phyloP scores from a whole-genome alignment of 2,797 vertebrate genomes.

The Spheniscus humboldti region DNA sequence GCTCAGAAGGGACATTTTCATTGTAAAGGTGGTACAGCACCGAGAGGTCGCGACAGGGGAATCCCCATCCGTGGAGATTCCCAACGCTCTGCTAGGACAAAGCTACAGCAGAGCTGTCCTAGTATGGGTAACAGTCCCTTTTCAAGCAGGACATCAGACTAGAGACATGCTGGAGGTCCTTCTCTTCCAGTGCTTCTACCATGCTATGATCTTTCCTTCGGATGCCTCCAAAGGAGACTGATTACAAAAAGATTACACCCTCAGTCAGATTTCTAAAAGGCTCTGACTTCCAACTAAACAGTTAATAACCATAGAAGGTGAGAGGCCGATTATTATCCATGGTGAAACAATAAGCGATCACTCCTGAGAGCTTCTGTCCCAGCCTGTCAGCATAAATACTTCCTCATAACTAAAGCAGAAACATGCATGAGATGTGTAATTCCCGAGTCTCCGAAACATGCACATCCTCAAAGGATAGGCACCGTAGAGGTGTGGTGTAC shows the following conservation, averaged over 20 bases:
- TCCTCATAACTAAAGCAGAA: constrained; percentile 2
- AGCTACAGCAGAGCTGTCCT: neutral
- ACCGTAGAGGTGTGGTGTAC: neutral
- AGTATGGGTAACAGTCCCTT: neutral
- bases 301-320: neutral
- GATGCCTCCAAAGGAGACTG: neutral
- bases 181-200: accelerated
- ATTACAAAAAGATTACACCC: accelerated
- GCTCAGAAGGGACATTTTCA: neutral
- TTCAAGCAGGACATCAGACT: neutral
- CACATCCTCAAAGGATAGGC: neutral
- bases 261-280: neutral
- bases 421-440: neutral
- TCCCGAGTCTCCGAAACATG: neutral
- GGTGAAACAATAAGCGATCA: neutral
- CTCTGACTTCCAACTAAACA: neutral
- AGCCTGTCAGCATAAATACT: neutral
- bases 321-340: neutral
- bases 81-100: neutral
- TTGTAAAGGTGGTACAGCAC: neutral
- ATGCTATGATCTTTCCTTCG: accelerated
- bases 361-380: neutral
- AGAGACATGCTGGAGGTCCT: neutral
- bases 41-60: accelerated
- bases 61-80: neutral